Conservation (phyloP, 2,113 vertebrate genomes). For the Bostrychus sinensis region DNA sequence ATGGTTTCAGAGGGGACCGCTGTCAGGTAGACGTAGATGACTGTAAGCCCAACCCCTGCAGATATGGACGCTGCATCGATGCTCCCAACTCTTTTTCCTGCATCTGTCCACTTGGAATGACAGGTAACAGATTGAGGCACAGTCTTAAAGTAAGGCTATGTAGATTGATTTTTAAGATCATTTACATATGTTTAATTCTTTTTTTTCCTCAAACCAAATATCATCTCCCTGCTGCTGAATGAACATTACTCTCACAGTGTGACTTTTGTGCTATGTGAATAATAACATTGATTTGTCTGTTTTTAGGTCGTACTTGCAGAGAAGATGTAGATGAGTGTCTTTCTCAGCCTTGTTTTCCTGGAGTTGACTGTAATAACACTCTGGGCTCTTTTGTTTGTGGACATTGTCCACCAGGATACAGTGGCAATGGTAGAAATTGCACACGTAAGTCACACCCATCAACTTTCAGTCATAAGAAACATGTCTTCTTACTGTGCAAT, state of each 20-base stretch:
- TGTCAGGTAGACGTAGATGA: slow-evolving; percentile 83
- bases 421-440: slow-evolving; percentile 84
- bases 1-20: slow-evolving; percentile 80
- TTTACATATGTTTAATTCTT: no score
- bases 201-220: no score
- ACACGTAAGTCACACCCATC: slow-evolving; percentile 45
- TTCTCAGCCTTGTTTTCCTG: slow-evolving; percentile 82
- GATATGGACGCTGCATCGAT: slow-evolving; percentile 82
- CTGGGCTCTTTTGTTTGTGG: slow-evolving; percentile 86
- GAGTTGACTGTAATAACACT: slow-evolving; percentile 83
- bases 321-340: slow-evolving; percentile 87
- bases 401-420: slow-evolving; percentile 80
- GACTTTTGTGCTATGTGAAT: slow-evolving; percentile 4
- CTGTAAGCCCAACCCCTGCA: slow-evolving; percentile 85
- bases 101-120: slow-evolving; percentile 82
- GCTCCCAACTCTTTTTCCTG: slow-evolving; percentile 83
- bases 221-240: no score
- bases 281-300: no score
- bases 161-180: no score
- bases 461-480: no score
- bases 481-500: no score
- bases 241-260: neutral
- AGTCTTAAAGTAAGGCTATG: no score
- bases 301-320: slow-evolving; percentile 84
- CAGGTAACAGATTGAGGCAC: slow-evolving; percentile 74